Conservation (phyloP, 2,113 vertebrate species). For the Mugil cephalus region DNA sequence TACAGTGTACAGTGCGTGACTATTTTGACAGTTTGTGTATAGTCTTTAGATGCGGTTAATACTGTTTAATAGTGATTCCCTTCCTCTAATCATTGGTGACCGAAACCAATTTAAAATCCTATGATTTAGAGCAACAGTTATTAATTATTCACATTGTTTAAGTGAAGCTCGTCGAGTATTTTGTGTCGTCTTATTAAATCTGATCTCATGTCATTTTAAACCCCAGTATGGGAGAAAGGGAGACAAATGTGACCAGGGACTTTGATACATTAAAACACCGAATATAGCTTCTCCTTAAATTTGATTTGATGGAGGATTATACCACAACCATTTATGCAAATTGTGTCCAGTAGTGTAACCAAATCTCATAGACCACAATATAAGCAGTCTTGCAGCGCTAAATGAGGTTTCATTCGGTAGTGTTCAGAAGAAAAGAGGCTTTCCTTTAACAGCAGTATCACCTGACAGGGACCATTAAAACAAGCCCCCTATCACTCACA, state of each 20-base stretch:
- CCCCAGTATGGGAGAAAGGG: neutral
- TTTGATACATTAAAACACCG: neutral
- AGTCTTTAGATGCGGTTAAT: constrained; percentile 15
- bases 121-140: constrained; percentile 28
- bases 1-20: neutral
- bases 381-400: constrained; percentile 1
- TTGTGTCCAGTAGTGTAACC: neutral
- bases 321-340: neutral
- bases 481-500: constrained; percentile 38
- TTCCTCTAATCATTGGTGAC: constrained; percentile 44
- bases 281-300: neutral
- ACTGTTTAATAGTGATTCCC: constrained; percentile 27
- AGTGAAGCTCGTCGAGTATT: constrained; percentile 4
- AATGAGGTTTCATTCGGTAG: constrained; percentile 16
- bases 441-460: constrained; percentile 63
- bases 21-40: constrained; percentile 5
- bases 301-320: neutral
- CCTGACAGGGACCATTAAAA: constrained; percentile 71
- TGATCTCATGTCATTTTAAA: constrained; percentile 7
- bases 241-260: neutral
- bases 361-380: constrained; percentile 6
- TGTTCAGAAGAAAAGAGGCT: constrained; percentile 46
- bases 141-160: constrained; percentile 6
- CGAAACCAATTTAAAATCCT: constrained; percentile 10
- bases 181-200: neutral